Evolutionary conservation across 2,113 vertebrate genomes (phyloP).

Genomic region (Zapornia atra): DNA sequence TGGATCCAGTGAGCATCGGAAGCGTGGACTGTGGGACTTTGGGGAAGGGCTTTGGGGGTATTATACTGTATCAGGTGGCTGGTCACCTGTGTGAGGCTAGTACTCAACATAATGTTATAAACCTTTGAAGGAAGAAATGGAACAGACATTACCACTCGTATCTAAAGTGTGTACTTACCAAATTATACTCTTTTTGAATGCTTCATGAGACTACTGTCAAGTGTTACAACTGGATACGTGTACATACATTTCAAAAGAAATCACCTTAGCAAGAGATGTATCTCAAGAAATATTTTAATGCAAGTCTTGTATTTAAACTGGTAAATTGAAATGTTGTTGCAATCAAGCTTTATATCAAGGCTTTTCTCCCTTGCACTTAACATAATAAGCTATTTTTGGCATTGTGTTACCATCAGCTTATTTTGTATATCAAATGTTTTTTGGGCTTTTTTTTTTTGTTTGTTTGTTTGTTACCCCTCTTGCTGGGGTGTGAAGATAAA

Average conservation of each 20-base stretch:
- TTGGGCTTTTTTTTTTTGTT: neutral
- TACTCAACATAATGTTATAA: constrained; percentile 61
- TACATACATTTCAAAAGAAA: constrained; percentile 79
- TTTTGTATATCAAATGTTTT: constrained; percentile 77
- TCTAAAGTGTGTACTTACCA: constrained; percentile 77
- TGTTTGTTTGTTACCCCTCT: constrained; percentile 69
- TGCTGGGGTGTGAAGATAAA: constrained; percentile 73
- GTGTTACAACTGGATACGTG: constrained; percentile 85
- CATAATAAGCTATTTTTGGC: constrained; percentile 84
- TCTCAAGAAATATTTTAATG: constrained; percentile 87
- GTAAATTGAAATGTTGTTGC: constrained; percentile 81
- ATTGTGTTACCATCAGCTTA: constrained; percentile 85
- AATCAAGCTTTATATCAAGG: constrained; percentile 87
- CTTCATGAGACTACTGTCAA: constrained; percentile 78
- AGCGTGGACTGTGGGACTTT: neutral
- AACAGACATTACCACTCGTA: constrained; percentile 56
- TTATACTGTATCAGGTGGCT: constrained; percentile 66
- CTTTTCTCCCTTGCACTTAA: constrained; percentile 91
- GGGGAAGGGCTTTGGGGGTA: constrained; percentile 50
- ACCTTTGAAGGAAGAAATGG: constrained; percentile 59
- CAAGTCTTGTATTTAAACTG: constrained; percentile 90
- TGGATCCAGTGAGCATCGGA: constrained; percentile 90
- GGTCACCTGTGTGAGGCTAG: constrained; percentile 75
- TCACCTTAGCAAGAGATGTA: constrained; percentile 74
- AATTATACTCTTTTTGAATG: constrained; percentile 66